Evolutionary conservation across 2,113 vertebrate species (phyloP).

Genomic region (Phaetusa simplex): DNA sequence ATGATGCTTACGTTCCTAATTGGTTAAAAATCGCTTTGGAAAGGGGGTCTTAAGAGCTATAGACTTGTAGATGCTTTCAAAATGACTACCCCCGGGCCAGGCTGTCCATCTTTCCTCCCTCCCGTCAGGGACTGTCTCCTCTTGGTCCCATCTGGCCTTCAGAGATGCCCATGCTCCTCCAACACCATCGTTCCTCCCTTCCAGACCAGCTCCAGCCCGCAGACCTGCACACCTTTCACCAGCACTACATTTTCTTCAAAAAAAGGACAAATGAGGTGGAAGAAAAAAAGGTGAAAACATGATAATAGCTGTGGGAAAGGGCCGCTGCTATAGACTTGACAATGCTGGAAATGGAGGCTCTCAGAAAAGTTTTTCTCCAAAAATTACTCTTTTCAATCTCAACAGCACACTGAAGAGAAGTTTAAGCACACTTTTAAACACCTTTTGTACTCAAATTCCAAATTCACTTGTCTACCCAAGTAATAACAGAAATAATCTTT

Average conservation of each 20-base stretch:
- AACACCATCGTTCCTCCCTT: not conserved
- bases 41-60: not conserved
- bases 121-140: not conserved
- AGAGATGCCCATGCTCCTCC: not conserved
- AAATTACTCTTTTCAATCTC: conserved; percentile 51
- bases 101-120: not conserved
- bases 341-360: conserved; percentile 18
- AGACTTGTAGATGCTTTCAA: not conserved
- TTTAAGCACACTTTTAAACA: conserved; percentile 40
- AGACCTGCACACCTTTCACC: not conserved
- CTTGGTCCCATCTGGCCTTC: not conserved
- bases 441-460: conserved; percentile 56
- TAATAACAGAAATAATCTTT: conserved; percentile 60
- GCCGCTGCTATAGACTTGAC: not conserved
- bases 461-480: conserved; percentile 54
- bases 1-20: not conserved
- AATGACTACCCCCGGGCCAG: not conserved
- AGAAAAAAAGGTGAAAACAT: conserved; percentile 34
- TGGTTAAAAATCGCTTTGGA: conserved; percentile 39
- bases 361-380: conserved; percentile 14
- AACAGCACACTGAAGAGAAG: conserved; percentile 15
- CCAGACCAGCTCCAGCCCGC: not conserved
- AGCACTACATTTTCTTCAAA: not conserved
- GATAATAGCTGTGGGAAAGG: conserved; percentile 10
- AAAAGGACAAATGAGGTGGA: conserved; percentile 7